These are phyloP conservation scores for Synodontis membranacea DNA, from an alignment of 2,113 vertebrate genomes.

Conservation along the genomic window DNA sequence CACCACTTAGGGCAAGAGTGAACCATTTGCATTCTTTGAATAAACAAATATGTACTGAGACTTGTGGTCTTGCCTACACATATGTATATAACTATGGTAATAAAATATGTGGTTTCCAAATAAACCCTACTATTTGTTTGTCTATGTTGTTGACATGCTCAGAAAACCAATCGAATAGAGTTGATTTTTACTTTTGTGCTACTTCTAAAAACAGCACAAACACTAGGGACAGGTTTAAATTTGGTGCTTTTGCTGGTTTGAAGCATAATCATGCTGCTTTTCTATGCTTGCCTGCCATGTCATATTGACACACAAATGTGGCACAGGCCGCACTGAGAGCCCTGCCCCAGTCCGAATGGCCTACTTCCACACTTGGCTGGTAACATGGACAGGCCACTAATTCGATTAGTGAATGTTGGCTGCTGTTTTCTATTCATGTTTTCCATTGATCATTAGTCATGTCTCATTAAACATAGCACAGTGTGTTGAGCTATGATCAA, in stretches of 20 bases:
- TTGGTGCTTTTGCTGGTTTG: slow-evolving; percentile 11
- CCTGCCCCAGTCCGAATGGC: slow-evolving; percentile 45
- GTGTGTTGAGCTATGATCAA: slow-evolving; percentile 26
- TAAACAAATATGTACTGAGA: background rate
- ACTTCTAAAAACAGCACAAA: slow-evolving; percentile 17
- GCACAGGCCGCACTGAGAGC: slow-evolving; percentile 26
- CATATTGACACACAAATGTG: slow-evolving; percentile 49
- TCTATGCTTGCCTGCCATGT: slow-evolving; percentile 15
- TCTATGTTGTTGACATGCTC: background rate
- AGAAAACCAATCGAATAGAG: background rate
- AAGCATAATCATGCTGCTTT: slow-evolving; percentile 20
- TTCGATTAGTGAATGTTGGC: slow-evolving; percentile 48
- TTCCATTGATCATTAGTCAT: slow-evolving; percentile 48
- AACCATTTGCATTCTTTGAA: background rate
- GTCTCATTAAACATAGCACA: slow-evolving; percentile 48
- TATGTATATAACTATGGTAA: background rate
- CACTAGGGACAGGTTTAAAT: background rate
- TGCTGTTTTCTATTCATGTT: slow-evolving; percentile 44
- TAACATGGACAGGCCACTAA: slow-evolving; percentile 42
- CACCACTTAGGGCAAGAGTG: background rate
- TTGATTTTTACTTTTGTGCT: slow-evolving; percentile 13
- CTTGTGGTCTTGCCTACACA: background rate
- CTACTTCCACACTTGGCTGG: slow-evolving; percentile 44
- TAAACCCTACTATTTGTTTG: background rate
- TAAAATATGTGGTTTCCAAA: background rate